These are phyloP conservation scores for Clusia tigrina DNA, from an alignment of 2,888 invertebrate species.

Conservation along the genomic window DNA sequence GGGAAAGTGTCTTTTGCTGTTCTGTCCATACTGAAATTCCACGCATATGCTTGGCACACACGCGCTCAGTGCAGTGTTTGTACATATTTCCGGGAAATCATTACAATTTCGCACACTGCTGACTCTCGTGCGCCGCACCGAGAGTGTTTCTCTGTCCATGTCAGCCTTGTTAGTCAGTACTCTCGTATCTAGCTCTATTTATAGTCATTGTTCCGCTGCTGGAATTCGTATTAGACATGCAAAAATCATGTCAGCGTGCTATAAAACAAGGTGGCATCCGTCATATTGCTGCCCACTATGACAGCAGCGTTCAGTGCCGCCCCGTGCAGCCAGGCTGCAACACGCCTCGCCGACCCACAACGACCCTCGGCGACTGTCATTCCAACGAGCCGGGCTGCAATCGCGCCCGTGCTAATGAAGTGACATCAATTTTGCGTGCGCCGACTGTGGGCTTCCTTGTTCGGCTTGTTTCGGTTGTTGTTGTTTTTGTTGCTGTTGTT, in stretches of 20 bases:
- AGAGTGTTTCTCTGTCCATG: too few relatives aligned
- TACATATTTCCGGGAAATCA: too few relatives aligned
- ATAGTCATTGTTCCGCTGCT: not conserved
- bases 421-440: slow-evolving; percentile 60
- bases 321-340: too few relatives aligned
- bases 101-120: not conserved
- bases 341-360: too few relatives aligned
- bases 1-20: slow-evolving; percentile 34
- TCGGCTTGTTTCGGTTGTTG: too few relatives aligned
- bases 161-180: not conserved
- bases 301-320: too few relatives aligned
- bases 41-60: not conserved
- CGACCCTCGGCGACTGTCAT: too few relatives aligned
- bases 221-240: slow-evolving; percentile 39
- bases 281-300: not conserved
- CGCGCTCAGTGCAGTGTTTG: not conserved
- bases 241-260: slow-evolving; percentile 42
- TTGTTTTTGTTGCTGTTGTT: too few relatives aligned
- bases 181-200: not conserved
- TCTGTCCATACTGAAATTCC: slow-evolving; percentile 21
- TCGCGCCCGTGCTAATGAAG: slow-evolving; percentile 44
- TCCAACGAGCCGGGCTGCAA: too few relatives aligned
- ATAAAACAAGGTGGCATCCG: slow-evolving; percentile 38
- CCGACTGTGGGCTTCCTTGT: not conserved
- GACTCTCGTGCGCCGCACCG: not conserved